Conservation (phyloP, 2,113 vertebrate genomes). For the Desmodus rotundus region DNA sequence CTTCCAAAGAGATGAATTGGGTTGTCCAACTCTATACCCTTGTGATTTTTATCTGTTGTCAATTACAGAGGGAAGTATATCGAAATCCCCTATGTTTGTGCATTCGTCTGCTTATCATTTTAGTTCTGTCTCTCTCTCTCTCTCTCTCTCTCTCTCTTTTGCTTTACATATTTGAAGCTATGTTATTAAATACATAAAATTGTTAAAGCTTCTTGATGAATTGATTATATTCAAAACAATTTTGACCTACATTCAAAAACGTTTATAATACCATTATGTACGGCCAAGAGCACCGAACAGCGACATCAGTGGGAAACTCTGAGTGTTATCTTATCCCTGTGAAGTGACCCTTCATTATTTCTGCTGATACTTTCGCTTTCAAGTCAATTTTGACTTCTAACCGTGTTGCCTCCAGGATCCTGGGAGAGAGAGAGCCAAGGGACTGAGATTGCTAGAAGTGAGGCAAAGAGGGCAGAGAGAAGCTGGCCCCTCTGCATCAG, state of each 20-base stretch:
- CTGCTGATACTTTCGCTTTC: not conserved
- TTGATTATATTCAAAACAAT: not conserved
- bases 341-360: not conserved
- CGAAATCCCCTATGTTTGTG: not conserved
- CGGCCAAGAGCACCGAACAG: rapidly evolving
- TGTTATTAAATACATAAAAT: not conserved
- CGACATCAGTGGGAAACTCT: not conserved
- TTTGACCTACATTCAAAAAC: not conserved
- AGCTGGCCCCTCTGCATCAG: not conserved
- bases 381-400: not conserved
- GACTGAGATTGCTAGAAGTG: not conserved
- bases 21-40: not conserved
- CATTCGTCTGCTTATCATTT: not conserved
- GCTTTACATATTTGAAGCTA: not conserved
- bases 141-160: not conserved
- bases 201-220: not conserved
- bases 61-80: not conserved
- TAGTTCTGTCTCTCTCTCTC: not conserved
- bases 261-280: not conserved
- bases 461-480: not conserved
- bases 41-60: not conserved
- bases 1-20: not conserved
- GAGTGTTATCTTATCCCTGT: not conserved
- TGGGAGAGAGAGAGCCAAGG: not conserved
- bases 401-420: not conserved